These are phyloP conservation scores for Troides helena DNA, from an alignment of 2,888 invertebrate species.

Conservation along the genomic window DNA sequence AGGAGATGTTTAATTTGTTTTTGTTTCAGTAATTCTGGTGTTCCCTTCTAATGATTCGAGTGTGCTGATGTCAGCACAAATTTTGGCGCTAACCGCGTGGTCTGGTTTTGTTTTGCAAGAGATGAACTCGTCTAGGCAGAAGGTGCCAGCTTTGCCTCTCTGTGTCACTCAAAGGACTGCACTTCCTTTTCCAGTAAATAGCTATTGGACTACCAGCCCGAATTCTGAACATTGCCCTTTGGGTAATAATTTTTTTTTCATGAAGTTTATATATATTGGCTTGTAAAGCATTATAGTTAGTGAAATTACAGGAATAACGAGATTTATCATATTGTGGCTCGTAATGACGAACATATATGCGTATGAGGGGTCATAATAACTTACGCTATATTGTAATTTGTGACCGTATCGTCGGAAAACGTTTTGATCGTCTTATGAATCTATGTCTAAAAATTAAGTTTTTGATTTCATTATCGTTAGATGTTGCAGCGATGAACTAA, in stretches of 20 bases:
- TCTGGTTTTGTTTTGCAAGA: constrained; percentile 69
- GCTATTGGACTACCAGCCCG: constrained; percentile 68
- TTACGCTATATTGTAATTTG: too few species aligned
- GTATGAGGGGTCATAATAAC: too few species aligned
- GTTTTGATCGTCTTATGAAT: too few species aligned
- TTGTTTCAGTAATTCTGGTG: constrained; percentile 61
- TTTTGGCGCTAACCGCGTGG: constrained; percentile 61
- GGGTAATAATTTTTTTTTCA: constrained; percentile 41
- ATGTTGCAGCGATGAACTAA: too few species aligned
- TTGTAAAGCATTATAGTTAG: too few species aligned
- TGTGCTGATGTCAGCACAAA: constrained; percentile 60
- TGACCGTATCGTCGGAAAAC: too few species aligned
- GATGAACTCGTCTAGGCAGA: constrained; percentile 50
- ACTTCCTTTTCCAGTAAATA: constrained; percentile 57
- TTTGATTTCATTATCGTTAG: too few species aligned
- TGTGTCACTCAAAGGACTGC: constrained; percentile 52
- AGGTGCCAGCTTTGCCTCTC: constrained; percentile 62
- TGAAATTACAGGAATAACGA: too few species aligned
- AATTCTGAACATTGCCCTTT: constrained; percentile 66
- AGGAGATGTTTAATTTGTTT: not conserved
- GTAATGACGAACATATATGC: too few species aligned
- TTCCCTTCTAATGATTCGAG: constrained; percentile 67
- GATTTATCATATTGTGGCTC: too few species aligned
- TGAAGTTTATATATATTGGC: too few species aligned
- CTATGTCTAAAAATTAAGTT: too few species aligned